Evolutionary conservation across 2,797 vertebrate genomes (phyloP), one percentile per base, ranked within the genome.

Genomic region (Lagodon rhomboides): DNA sequence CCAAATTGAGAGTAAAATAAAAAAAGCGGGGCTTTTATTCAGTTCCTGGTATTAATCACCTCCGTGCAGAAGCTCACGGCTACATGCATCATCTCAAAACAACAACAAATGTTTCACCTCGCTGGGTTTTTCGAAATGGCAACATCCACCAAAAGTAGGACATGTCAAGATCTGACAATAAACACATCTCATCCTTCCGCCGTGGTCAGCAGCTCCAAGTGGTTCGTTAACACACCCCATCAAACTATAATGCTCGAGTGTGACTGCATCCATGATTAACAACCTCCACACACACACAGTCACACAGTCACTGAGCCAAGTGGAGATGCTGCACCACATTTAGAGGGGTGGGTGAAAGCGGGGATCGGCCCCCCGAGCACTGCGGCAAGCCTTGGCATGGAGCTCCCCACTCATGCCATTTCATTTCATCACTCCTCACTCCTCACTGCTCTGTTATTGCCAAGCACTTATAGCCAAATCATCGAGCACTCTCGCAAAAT

Each of bases 371-470:
- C 73, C 80, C 73, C 44, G 22, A 83, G 82, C 83, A 85, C 89
- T 90, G 92, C 85, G 60, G 82, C 85, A 82, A 83, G 75, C 74
- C 62, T 87, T 93, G 89, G 91, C 86, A 88, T 65, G 51, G 71
- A 1, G 50, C 68, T 77, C 5, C 66, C 87, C 55, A 41, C 90
- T 85, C 63, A 71, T 65, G 73, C 77, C 71, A 82, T 88, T 90
- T 91, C 60, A 90, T 91, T 86, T 86, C 71, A 86, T 86, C 84
- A 58, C 74, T 73, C 47, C 27, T 60, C 56, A 18, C 54, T 58
- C 41, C 55, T 34, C 6, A 34, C 30, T 49, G 66, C 69, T 73
- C 63, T 71, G 51, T 50, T 74, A 56, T 56, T 73, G 55, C 82
- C 77, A 82, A 79, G 75, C 53, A 56, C 73, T 83, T 63, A 75